Evolutionary conservation across 2,888 invertebrate species (phyloP), one percentile per base, ranked within the genome.

Genomic region (Emmelina monodactyla): DNA sequence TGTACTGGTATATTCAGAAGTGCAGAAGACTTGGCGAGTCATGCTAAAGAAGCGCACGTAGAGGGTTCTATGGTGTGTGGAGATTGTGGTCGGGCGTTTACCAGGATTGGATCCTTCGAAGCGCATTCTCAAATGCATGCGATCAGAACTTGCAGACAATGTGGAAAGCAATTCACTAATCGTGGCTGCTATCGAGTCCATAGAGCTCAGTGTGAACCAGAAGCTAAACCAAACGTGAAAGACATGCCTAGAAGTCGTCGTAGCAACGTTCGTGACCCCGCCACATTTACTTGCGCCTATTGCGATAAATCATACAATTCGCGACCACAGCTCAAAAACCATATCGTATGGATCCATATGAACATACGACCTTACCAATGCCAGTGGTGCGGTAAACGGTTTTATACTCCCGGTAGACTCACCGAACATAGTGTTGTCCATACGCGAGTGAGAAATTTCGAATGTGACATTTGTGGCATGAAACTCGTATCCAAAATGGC

Each of bases 401-500:
- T 83, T 39, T 82, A 76, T 38, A 79, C 82, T 0, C 65, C 78
- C 2, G 72, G 76, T 0, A 60, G 82, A 14, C 46, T 83, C 36
- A 73, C 76, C 0, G 82, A 81, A 38, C 84, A 84, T 35, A 63
- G 64, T 2, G 70, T 81, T 0, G 83, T 82, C 0, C 84, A 84
- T 43, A 81, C 82, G 1, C 62, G 80, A 10, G 79, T 59, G 31
- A 59, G 83, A 40, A 82, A 81, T 32, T 83, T 76, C 43, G 70
- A 65, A 41, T 84, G 84, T 39, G 75, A 80, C 36, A 64, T 82
- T 33, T 84, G 84, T 49, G 68, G 75, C 10, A 73, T 68, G 14
- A 70, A 65, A 49, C 49, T 79, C 0, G 76, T 76, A 2, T 64
- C 75, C 10, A 70, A 68, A 43, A 76, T 73, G 72, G 79, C 80